Evolutionary conservation across 2,888 invertebrate genomes (phyloP).

Genomic region (Macrophya annulata): DNA sequence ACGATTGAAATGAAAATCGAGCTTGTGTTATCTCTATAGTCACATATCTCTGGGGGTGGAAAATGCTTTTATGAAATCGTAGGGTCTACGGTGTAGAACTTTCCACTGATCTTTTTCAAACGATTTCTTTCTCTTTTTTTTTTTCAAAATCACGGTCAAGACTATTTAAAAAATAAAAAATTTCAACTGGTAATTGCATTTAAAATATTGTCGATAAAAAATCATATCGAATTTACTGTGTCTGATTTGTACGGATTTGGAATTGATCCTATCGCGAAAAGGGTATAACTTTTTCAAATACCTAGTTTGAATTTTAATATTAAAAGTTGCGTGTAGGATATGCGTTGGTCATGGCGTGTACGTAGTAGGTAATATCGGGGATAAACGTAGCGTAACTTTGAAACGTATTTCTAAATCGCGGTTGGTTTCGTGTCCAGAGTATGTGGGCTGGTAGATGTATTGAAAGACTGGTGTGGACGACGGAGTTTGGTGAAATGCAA

Average conservation of each 20-base stretch:
- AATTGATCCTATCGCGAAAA: not conserved
- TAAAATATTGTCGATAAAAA: too few species aligned
- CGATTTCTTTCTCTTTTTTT: too few species aligned
- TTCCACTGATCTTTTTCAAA: not conserved
- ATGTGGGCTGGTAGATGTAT: not conserved
- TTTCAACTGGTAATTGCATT: too few species aligned
- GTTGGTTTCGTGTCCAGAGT: not conserved
- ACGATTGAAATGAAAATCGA: not conserved
- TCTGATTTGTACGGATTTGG: not conserved
- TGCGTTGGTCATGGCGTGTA: not conserved
- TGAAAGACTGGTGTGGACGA: slow-evolving; percentile 16
- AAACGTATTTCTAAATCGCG: not conserved
- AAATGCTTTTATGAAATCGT: not conserved
- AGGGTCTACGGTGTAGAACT: not conserved
- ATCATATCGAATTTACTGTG: too few species aligned
- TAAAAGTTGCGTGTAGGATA: not conserved
- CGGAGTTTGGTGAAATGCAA: slow-evolving; percentile 22
- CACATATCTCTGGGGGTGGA: not conserved
- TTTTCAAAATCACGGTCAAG: not conserved
- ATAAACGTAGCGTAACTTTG: slow-evolving; percentile 12
- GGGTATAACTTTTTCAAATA: not conserved
- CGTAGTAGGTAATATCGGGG: slow-evolving; percentile 4
- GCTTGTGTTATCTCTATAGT: not conserved
- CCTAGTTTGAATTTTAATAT: slow-evolving; percentile 20
- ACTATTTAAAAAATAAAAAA: not conserved